Percentiles rank a stretch among this genome's conserved stretches.
These are phyloP conservation scores for Agonopterix arenella DNA, from an alignment of 2,888 invertebrate species.

Conservation along the genomic window DNA sequence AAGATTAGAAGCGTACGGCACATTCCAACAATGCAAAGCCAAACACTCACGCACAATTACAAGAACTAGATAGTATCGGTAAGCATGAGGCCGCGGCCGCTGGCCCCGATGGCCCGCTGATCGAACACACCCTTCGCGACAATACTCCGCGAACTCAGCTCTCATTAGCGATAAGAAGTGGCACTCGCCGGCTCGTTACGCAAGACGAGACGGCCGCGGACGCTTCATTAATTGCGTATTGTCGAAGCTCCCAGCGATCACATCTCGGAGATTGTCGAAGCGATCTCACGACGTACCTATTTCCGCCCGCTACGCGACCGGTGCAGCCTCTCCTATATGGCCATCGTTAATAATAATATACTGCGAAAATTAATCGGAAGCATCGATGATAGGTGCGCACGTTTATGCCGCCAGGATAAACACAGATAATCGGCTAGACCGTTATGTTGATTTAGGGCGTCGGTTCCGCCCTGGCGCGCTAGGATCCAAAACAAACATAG, in stretches of 20 bases:
- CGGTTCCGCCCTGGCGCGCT: conserved; percentile 32
- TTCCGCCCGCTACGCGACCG: conserved; percentile 28
- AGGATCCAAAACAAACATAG: not conserved
- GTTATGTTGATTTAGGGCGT: conserved; percentile 51
- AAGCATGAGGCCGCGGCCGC: conserved; percentile 15
- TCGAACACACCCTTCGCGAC: conserved; percentile 31
- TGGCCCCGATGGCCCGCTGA: conserved; percentile 24
- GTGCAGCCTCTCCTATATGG: conserved; percentile 29
- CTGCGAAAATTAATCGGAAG: conserved; percentile 53
- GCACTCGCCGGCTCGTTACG: conserved; percentile 45
- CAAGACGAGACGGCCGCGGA: conserved; percentile 40
- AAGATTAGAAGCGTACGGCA: too few species aligned
- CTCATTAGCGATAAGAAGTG: conserved; percentile 60
- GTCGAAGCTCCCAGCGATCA: conserved; percentile 47
- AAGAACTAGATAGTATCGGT: conserved; percentile 21
- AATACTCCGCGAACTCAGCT: conserved; percentile 36
- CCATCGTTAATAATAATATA: conserved; percentile 41
- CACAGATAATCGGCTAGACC: conserved; percentile 45
- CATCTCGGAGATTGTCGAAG: conserved; percentile 39
- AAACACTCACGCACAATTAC: conserved; percentile 15
- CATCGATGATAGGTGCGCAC: conserved; percentile 50
- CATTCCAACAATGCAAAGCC: not conserved
- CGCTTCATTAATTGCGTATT: conserved; percentile 64
- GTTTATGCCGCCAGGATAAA: conserved; percentile 57
- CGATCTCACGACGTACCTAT: conserved; percentile 45